A percentile compares a stretch with the other conserved stretches of the same genome.
These are phyloP conservation scores for Toxotes chatareus DNA, from an alignment of 2,113 vertebrate genomes.

Conservation along the genomic window DNA sequence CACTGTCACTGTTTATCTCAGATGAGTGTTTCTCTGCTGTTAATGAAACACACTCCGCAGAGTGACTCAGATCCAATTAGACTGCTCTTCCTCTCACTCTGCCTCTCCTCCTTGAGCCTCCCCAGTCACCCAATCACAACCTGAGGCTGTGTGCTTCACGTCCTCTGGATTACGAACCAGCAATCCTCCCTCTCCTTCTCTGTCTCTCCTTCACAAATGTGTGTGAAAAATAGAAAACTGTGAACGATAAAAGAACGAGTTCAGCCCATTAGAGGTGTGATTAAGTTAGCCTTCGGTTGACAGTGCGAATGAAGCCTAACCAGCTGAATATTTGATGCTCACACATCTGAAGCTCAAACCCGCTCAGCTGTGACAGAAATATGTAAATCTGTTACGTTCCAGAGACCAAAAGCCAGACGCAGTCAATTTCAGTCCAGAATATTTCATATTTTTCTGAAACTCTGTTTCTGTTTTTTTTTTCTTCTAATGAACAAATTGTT, in stretches of 20 bases:
- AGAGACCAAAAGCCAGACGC: conserved; percentile 10
- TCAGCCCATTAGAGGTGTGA: neutral
- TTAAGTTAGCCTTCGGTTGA: neutral
- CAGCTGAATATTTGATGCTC: conserved; percentile 14
- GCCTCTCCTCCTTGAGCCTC: conserved; percentile 12
- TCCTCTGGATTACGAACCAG: neutral
- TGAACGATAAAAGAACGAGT: neutral
- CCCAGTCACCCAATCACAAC: conserved; percentile 40
- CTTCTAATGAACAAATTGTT: conserved; percentile 5
- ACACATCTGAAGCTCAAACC: conserved; percentile 20
- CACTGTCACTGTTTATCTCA: conserved; percentile 31
- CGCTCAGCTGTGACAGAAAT: conserved; percentile 45
- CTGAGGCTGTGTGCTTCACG: neutral
- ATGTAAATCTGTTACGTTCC: conserved; percentile 60
- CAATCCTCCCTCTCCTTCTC: neutral
- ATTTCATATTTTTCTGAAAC: neutral
- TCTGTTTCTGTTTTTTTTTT: neutral
- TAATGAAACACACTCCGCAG: conserved; percentile 46
- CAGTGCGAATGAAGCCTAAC: neutral
- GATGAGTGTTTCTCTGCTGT: conserved; percentile 51
- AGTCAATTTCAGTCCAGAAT: conserved; percentile 33
- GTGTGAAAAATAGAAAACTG: neutral
- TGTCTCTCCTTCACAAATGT: neutral
- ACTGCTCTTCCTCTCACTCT: conserved; percentile 18
- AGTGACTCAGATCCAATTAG: conserved; percentile 61